Conservation (phyloP, 1,140 invertebrate species). For the Caenorhabditis inopinata region DNA sequence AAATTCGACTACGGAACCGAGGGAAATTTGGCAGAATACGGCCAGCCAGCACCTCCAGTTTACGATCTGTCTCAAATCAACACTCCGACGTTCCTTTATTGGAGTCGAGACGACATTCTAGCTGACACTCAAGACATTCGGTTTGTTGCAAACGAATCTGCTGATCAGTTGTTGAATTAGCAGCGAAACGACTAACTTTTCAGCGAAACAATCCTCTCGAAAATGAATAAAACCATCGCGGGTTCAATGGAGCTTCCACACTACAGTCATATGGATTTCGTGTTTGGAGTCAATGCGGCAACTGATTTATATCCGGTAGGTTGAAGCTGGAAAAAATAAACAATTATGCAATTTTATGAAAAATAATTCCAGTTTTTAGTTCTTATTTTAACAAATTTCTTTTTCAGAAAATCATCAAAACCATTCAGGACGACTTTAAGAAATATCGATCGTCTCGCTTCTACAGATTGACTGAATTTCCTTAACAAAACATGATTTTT, state of each 20-base stretch:
- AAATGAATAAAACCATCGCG: constrained; percentile 37
- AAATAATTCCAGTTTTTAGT: too few relatives aligned
- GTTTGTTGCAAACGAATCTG: too few relatives aligned
- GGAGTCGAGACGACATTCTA: constrained; percentile 59
- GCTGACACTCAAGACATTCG: constrained; percentile 58
- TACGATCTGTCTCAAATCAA: constrained; percentile 56
- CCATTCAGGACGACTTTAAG: background rate
- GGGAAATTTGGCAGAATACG: constrained; percentile 13
- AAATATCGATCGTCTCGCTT: background rate
- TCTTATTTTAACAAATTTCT: too few relatives aligned
- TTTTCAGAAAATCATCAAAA: constrained; percentile 1
- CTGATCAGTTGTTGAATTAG: too few relatives aligned
- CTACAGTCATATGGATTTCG: constrained; percentile 63
- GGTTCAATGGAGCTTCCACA: constrained; percentile 45
- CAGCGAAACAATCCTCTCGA: constrained; percentile 20
- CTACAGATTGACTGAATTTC: background rate
- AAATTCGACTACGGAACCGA: constrained; percentile 27
- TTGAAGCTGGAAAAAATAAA: too few relatives aligned
- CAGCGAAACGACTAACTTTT: background rate
- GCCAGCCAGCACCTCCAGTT: constrained; percentile 54
- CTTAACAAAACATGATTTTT: background rate
- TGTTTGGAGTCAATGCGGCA: constrained; percentile 55
- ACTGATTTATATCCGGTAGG: constrained; percentile 47
- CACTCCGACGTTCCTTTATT: constrained; percentile 57
- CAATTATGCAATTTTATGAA: too few relatives aligned